Base-by-base conservation (phyloP, 2,888 invertebrate genomes). In the Trachelus troglodyta region DNA sequence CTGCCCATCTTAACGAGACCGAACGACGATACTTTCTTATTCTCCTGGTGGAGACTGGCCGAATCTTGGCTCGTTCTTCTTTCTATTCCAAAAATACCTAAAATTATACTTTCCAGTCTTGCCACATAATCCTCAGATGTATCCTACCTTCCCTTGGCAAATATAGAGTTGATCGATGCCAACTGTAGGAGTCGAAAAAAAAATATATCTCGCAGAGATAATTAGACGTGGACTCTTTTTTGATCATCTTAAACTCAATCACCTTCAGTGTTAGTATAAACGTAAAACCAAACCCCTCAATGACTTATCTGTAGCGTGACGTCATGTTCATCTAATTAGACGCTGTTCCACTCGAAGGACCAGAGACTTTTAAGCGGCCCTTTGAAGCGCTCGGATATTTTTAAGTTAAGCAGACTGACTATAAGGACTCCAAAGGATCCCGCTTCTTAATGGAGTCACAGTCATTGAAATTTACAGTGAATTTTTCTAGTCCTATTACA, bases 351-450 rank as follows among this genome's bases (percentile, higher is more conserved):
- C 80, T 84, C 81, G 56, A 56, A 56, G 56, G 56, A 56, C 56
- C 56, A 56, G 23, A 56, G 75, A 80, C 40, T 40, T 69, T 56
- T 75, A 33, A 56, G 12, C 80, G 76, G 77, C 77, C 35, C 80
- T 85, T 83, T 82, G 83, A 83, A 80, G 77, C 76, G 76, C 76
- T 34, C 33, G 75, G 75, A 77, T 86, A 82, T 84, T 84, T 85
- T 82, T 81, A 81, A 83, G 71, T 78, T 80, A 82, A 77, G 6
- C 56, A 56, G 56, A 56, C 56, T 23, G 23, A 56, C 56, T 56
- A 23, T 23, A 15, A 56, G 56, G 56, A 56, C 56, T 56, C 56
- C 56, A 56, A 56, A 56, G 56, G 56, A 56, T 56, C 23, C 56
- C 15, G 56, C 9, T 23, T 56, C 23, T 9, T 56, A 56, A 56